Conservation (phyloP, 2,888 invertebrate genomes). For the Cephus rjabovi region DNA sequence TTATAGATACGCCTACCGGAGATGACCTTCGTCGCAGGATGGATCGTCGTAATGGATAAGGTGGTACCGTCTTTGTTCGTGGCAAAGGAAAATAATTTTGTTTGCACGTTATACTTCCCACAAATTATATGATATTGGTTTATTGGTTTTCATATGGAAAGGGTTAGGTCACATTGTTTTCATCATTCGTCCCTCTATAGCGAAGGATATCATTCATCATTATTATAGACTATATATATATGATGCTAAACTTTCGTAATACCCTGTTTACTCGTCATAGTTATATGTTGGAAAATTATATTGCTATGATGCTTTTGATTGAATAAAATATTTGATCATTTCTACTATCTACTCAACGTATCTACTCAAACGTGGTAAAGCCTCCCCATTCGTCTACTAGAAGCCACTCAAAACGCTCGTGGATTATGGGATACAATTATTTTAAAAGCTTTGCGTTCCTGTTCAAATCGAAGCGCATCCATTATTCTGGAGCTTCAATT, state of each 20-base stretch:
- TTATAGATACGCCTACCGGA: neutral
- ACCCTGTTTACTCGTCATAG: neutral
- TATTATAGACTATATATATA: neutral
- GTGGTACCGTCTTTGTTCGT: neutral
- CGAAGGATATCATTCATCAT: neutral
- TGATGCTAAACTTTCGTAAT: neutral
- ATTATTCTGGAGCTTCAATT: neutral
- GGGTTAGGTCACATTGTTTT: neutral
- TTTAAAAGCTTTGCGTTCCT: neutral
- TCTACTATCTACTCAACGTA: too few relatives aligned
- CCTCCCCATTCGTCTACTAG: neutral
- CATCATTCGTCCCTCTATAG: neutral
- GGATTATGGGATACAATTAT: neutral
- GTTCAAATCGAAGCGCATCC: neutral
- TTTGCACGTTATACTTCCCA: neutral
- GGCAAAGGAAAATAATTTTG: neutral
- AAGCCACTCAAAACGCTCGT: neutral
- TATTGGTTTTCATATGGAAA: neutral
- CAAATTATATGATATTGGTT: neutral
- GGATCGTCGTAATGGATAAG: neutral
- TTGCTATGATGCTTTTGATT: neutral
- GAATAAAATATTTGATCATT: neutral
- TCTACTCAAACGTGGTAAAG: neutral
- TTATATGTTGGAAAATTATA: neutral
- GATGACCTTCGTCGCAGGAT: neutral